Evolutionary conservation across 2,797 vertebrate genomes (phyloP).

Genomic region (Xenops minutus): DNA sequence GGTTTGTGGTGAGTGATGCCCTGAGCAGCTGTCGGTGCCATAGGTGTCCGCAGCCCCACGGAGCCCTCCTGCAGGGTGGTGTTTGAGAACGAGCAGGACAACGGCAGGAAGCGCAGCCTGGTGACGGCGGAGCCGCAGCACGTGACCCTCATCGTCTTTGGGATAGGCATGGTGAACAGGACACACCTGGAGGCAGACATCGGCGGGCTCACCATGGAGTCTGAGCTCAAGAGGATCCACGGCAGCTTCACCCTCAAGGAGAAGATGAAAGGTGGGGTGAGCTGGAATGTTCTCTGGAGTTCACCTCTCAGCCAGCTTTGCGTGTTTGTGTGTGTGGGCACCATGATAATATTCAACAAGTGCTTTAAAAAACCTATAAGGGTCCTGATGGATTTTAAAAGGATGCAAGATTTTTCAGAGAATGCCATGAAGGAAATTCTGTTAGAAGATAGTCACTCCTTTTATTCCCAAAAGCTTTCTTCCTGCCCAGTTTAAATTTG

Average conservation of each 20-base stretch:
- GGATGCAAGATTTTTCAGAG: background rate
- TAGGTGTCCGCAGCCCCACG: constrained; percentile 83
- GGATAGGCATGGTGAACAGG: constrained; percentile 97
- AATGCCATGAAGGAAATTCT: background rate
- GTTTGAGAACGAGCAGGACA: constrained; percentile 93
- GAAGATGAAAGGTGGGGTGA: constrained; percentile 92
- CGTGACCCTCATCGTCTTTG: constrained; percentile 94
- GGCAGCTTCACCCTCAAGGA: constrained; percentile 98
- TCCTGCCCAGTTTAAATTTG: background rate
- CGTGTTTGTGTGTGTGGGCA: rapidly evolving
- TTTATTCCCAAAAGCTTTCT: background rate
- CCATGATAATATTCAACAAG: background rate
- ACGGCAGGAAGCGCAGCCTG: constrained; percentile 86
- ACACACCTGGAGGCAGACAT: constrained; percentile 98
- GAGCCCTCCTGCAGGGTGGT: constrained; percentile 89
- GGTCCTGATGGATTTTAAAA: background rate
- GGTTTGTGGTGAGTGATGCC: background rate
- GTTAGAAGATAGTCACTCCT: background rate
- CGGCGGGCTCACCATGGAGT: constrained; percentile 96
- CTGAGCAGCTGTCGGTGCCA: background rate
- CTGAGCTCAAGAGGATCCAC: constrained; percentile 96
- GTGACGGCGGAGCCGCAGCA: constrained; percentile 91
- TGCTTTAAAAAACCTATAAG: background rate
- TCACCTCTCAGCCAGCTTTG: background rate
- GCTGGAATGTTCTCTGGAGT: rapidly evolving